These are phyloP conservation scores for Crocodylus rhombifer DNA, from an alignment of 2,797 vertebrate species.

Conservation along the genomic window DNA sequence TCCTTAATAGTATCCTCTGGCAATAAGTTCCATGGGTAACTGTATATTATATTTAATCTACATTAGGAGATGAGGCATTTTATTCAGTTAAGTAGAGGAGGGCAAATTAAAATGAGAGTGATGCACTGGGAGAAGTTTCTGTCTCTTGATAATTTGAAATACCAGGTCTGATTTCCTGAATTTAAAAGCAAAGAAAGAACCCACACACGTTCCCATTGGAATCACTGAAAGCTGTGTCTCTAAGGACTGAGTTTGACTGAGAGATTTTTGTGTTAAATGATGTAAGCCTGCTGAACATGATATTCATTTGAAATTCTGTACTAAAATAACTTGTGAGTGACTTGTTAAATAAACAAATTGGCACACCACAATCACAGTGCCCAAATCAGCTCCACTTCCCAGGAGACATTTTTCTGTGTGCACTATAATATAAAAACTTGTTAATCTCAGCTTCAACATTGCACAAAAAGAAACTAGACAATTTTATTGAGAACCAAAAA, in stretches of 20 bases:
- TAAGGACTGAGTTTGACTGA: not conserved
- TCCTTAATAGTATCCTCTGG: not conserved
- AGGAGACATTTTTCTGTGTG: not conserved
- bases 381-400: not conserved
- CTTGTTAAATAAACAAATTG: not conserved
- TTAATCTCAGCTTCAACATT: not conserved
- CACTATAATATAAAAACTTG: not conserved
- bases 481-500: not conserved
- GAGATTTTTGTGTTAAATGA: not conserved
- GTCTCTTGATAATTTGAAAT: not conserved
- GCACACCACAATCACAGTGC: not conserved
- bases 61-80: not conserved
- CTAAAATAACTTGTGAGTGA: not conserved
- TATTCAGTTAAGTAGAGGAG: not conserved
- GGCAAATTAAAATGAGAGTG: not conserved
- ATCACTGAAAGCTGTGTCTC: not conserved
- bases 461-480: not conserved
- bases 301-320: constrained; percentile 20
- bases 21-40: not conserved
- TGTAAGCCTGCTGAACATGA: not conserved
- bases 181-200: not conserved
- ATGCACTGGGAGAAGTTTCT: not conserved
- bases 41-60: not conserved
- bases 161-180: not conserved
- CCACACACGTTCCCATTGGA: not conserved